Percentiles rank a stretch among this genome's conserved stretches.
Conservation (phyloP, 1,140 invertebrate genomes). For the Drosophila repleta region DNA sequence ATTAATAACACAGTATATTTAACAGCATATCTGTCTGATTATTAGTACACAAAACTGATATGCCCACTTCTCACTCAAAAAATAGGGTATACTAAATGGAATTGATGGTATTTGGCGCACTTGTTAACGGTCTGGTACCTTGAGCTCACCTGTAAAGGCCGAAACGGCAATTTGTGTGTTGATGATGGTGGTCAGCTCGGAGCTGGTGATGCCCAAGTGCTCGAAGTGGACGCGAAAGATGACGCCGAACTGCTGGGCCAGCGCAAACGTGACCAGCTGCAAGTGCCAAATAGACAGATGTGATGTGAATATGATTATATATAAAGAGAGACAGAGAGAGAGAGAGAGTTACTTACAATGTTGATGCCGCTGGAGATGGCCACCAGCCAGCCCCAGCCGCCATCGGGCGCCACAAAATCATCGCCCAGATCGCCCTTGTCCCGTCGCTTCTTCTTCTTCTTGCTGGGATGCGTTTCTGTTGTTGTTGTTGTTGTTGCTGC, state of each 20-base stretch:
- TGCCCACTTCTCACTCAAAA: neutral
- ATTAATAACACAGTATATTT: no score
- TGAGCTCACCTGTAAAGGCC: constrained; percentile 83
- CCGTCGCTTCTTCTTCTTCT: constrained; percentile 73
- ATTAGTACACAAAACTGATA: no score
- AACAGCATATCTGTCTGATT: no score
- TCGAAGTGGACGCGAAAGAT: constrained; percentile 86
- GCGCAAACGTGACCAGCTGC: constrained; percentile 86
- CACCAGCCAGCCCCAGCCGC: constrained; percentile 83
- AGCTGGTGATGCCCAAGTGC: constrained; percentile 85
- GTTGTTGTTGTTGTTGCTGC: neutral
- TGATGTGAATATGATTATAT: constrained; percentile 1
- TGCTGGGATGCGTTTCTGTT: constrained; percentile 25
- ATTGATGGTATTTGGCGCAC: neutral
- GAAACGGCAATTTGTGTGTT: constrained; percentile 88
- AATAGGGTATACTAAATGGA: neutral
- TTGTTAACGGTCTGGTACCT: neutral
- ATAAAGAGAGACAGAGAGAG: neutral
- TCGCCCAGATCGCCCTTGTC: constrained; percentile 83
- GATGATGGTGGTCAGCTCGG: constrained; percentile 87
- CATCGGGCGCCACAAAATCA: constrained; percentile 79
- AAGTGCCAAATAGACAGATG: constrained; percentile 15
- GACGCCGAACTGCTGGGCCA: constrained; percentile 88
- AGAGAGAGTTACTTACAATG: constrained; percentile 62
- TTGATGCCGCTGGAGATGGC: constrained; percentile 76